These are phyloP conservation scores for Ectropis grisescens DNA, from an alignment of 1,140 invertebrate species.

Conservation along the genomic window DNA sequence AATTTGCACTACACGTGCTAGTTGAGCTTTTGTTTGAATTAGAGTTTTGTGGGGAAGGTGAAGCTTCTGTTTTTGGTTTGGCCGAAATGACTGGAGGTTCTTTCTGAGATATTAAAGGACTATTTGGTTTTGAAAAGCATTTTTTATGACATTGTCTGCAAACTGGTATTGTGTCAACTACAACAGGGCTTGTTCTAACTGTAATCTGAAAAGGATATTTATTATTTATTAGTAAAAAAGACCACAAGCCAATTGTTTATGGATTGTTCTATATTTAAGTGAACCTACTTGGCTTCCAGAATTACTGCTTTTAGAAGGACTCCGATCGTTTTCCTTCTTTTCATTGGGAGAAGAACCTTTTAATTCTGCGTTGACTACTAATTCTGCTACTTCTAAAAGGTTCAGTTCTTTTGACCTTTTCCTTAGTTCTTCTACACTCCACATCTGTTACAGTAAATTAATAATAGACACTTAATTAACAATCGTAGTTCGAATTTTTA, in stretches of 20 bases:
- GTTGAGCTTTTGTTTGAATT: constrained; percentile 48
- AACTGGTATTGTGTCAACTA: constrained; percentile 75
- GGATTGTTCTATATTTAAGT: background rate
- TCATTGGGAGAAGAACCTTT: constrained; percentile 34
- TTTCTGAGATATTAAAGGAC: constrained; percentile 61
- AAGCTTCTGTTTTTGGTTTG: constrained; percentile 42
- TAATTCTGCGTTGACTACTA: constrained; percentile 32
- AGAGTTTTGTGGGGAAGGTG: constrained; percentile 51
- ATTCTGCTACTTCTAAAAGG: constrained; percentile 65
- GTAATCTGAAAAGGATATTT: constrained; percentile 71
- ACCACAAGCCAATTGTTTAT: background rate
- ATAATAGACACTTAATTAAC: too few relatives aligned
- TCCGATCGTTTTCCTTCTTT: constrained; percentile 71
- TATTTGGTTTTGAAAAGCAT: constrained; percentile 72
- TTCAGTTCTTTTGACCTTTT: constrained; percentile 77
- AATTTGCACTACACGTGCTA: constrained; percentile 51
- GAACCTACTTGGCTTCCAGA: constrained; percentile 77
- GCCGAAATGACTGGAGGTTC: constrained; percentile 34
- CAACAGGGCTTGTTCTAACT: constrained; percentile 76
- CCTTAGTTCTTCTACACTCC: constrained; percentile 79
- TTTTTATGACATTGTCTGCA: constrained; percentile 82
- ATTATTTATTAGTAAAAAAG: background rate
- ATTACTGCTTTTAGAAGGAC: constrained; percentile 78
- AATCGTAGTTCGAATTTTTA: too few relatives aligned
- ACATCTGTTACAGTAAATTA: constrained; percentile 61